Percentiles rank a stretch among this genome's conserved stretches.
phyloP scores from a whole-genome alignment of 2,888 invertebrate genomes.

The Drosophila picticornis region DNA sequence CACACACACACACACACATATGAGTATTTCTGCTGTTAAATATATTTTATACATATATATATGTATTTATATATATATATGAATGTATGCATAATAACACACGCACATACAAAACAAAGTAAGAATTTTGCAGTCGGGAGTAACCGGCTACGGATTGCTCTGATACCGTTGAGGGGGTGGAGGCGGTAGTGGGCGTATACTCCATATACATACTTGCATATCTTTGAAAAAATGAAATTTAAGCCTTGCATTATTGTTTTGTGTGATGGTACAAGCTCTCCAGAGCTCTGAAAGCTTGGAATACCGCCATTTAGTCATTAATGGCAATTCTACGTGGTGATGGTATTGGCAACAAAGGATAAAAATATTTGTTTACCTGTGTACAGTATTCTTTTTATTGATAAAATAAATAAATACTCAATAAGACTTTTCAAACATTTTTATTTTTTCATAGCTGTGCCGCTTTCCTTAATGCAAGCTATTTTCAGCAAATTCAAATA shows the following conservation, averaged over 20 bases:
- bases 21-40: background rate
- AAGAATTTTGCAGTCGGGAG: background rate
- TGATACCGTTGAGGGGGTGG: background rate
- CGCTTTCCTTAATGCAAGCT: background rate
- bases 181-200: background rate
- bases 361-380: background rate
- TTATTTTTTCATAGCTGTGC: background rate
- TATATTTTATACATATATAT: background rate
- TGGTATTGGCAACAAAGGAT: background rate
- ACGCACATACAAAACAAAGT: constrained; percentile 4
- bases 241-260: background rate
- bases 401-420: background rate
- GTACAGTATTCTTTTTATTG: background rate
- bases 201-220: background rate
- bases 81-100: background rate
- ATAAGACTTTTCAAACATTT: background rate
- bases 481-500: background rate
- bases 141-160: background rate
- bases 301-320: background rate
- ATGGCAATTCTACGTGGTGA: background rate
- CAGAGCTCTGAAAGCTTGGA: background rate
- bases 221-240: background rate
- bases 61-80: too few species aligned
- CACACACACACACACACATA: constrained; percentile 2
- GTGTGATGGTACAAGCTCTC: background rate